Evolutionary conservation across 2,797 vertebrate species (phyloP).

Genomic region (Sphaeramia orbicularis): DNA sequence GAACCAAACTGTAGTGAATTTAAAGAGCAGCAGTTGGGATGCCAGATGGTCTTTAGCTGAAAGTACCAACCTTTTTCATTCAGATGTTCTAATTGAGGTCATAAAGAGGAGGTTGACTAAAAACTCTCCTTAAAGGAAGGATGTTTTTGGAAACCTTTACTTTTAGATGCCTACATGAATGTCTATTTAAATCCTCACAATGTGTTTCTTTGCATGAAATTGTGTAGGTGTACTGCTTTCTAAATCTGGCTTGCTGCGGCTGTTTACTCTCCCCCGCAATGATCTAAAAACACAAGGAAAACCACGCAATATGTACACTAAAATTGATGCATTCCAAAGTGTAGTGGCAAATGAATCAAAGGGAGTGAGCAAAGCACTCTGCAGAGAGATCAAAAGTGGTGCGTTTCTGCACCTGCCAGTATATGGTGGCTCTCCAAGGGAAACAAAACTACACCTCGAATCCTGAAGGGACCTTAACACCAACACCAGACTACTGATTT

Average conservation of each 20-base stretch:
- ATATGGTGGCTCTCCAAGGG: slow-evolving; percentile 20
- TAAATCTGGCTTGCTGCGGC: slow-evolving; percentile 13
- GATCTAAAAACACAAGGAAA: slow-evolving; percentile 51
- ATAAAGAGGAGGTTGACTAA: slow-evolving; percentile 5
- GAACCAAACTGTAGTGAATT: background rate
- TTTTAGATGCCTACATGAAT: slow-evolving; percentile 20
- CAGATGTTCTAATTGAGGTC: slow-evolving; percentile 5
- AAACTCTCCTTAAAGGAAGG: background rate
- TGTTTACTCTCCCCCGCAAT: slow-evolving; percentile 40
- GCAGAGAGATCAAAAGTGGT: slow-evolving; percentile 84
- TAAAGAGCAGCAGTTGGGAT: background rate
- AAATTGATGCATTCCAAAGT: slow-evolving; percentile 58
- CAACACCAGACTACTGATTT: slow-evolving; percentile 30
- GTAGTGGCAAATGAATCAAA: slow-evolving; percentile 77
- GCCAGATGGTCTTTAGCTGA: background rate
- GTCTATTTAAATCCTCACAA: slow-evolving; percentile 27
- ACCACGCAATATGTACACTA: slow-evolving; percentile 23
- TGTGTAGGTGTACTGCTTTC: slow-evolving; percentile 43
- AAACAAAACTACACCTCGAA: slow-evolving; percentile 34
- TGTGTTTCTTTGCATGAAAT: slow-evolving; percentile 33
- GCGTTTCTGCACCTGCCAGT: slow-evolving; percentile 79
- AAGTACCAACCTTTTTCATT: background rate
- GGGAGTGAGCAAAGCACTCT: slow-evolving; percentile 68
- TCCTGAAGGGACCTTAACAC: slow-evolving; percentile 25
- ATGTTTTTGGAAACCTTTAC: slow-evolving; percentile 6